A percentile compares a stretch with the other conserved stretches of the same genome.
These are phyloP conservation scores for Belonocnema kinseyi DNA, from an alignment of 1,140 invertebrate species.

Conservation along the genomic window DNA sequence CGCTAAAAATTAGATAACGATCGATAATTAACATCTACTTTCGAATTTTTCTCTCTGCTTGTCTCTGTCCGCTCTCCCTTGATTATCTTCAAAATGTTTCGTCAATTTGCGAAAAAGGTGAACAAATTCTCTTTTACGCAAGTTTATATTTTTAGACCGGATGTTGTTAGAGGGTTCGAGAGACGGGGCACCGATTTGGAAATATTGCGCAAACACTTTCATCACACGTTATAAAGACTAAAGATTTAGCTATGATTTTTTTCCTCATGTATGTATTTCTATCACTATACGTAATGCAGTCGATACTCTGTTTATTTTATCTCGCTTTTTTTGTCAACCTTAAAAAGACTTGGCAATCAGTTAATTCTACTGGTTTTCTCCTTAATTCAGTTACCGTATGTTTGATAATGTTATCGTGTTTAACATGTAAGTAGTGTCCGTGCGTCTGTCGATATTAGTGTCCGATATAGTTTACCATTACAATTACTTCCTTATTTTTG, in stretches of 20 bases:
- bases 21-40: conserved; percentile 50
- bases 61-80: neutral
- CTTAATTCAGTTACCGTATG: conserved; percentile 36
- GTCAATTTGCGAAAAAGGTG: neutral
- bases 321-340: conserved; percentile 44
- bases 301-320: conserved; percentile 53
- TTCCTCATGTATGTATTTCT: conserved; percentile 42
- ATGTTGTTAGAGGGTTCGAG: conserved; percentile 34
- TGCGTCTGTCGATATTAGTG: conserved; percentile 2
- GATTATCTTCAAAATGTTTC: neutral
- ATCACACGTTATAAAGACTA: conserved; percentile 64
- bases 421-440: neutral
- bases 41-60: conserved; percentile 33
- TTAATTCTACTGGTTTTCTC: conserved; percentile 48
- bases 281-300: conserved; percentile 57
- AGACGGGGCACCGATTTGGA: conserved; percentile 57
- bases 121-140: neutral
- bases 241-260: conserved; percentile 60
- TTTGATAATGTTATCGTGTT: conserved; percentile 8
- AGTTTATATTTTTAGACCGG: conserved; percentile 33
- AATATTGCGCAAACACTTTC: conserved; percentile 59
- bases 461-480: neutral
- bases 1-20: conserved; percentile 59
- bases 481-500: conserved; percentile 20
- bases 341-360: conserved; percentile 64